phyloP scores from a whole-genome alignment of 2,888 invertebrate genomes.

The Eutolmus rufibarbis region DNA sequence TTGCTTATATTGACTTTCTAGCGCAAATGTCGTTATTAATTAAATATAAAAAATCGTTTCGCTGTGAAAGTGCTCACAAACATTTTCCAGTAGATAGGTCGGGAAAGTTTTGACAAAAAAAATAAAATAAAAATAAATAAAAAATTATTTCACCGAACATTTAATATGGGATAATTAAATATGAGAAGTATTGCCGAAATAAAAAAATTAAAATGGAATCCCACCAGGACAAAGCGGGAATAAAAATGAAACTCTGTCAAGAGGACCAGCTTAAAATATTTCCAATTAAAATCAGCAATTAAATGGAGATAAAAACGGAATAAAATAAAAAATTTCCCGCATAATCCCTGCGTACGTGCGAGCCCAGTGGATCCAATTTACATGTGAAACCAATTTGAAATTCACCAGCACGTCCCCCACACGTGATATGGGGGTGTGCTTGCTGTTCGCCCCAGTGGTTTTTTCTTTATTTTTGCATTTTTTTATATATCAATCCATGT shows the following conservation, averaged over 20 bases:
- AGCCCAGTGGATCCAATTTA: not conserved
- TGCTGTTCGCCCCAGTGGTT: not conserved
- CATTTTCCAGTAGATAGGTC: not conserved
- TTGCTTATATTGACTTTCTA: not conserved
- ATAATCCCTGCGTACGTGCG: not conserved
- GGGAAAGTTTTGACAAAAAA: not conserved
- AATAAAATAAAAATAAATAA: not conserved
- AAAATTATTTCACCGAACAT: not conserved
- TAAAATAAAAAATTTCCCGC: not conserved
- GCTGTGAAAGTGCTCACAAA: not conserved
- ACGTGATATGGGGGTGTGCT: not conserved
- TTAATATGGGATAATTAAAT: not conserved
- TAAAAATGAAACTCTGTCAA: not conserved
- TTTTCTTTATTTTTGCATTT: not conserved
- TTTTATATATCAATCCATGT: slow-evolving; percentile 1
- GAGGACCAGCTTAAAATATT: slow-evolving; percentile 2
- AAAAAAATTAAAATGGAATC: not conserved
- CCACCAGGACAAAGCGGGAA: not conserved
- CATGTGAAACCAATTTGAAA: slow-evolving; percentile 22
- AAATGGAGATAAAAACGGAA: not conserved
- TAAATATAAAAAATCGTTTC: not conserved
- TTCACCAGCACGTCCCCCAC: not conserved
- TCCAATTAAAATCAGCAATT: slow-evolving; percentile 19
- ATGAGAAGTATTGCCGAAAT: not conserved
- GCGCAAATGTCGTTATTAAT: not conserved